Base-by-base conservation (phyloP, 2,888 invertebrate genomes). In the Chloromyia formosa region DNA sequence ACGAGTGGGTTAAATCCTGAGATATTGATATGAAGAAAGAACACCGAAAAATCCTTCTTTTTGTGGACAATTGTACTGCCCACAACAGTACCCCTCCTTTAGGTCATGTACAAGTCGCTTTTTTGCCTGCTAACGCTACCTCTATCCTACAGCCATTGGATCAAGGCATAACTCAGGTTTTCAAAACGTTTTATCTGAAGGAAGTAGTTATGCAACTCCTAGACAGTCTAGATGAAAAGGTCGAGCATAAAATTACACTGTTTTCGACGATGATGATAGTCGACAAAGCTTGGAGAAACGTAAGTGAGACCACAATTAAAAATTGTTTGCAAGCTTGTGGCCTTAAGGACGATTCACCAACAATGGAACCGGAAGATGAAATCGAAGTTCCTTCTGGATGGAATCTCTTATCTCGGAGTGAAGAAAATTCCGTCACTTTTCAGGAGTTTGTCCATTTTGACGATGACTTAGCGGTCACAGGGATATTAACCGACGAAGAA, bases 231-330 rank as follows among this genome's bases (percentile, higher is more conserved):
- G 56, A 58, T 1, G 56, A 18, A 18, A 18, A n/a, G 1, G 10
- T 58, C n/a, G 54, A 54, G 4, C 9, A 10, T 54, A 54, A 54
- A 54, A 12, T 58, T 18, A 58, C 9, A 18, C 18, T 58, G 20
- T 53, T 53, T 53, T 4, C 27, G 27, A 35, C 60, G 10, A 60
- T 60, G 60, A 60, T 12, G 5, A 60, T 60, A 18, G 60, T n/a
- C n/a, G 23, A 60, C 5, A 60, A 60, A 23, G 60, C 60, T 12
- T 60, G 60, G 23, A 20, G 10, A 23, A 60, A 23, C 23, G 60
- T 60, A 5, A 60, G 23, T 10, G 23, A 5, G 10, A 23, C 23
- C 1, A 60, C 27, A 12, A 58, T 58, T 20, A 53, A 10, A 10
- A 53, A 53, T 53, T 53, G 53, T 53, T 53, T 16, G 1, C n/a